Conservation (phyloP, 2,113 vertebrate species). For the Pholis gunnellus region DNA sequence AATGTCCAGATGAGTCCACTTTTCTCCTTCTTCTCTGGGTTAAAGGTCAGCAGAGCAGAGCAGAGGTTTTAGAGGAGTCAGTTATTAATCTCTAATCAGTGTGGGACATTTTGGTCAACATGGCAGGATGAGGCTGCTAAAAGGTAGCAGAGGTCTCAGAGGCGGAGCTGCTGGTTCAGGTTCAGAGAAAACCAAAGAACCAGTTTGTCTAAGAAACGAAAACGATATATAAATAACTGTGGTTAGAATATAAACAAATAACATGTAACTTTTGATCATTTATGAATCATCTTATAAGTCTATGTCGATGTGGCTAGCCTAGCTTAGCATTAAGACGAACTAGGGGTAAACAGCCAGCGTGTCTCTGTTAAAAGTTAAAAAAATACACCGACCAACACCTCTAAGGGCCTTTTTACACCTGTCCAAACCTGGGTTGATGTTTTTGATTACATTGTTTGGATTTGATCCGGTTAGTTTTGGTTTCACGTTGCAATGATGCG, state of each 20-base stretch:
- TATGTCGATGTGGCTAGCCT: too few relatives aligned
- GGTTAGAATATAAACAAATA: neutral
- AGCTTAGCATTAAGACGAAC: too few relatives aligned
- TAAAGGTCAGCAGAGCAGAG: constrained; percentile 34
- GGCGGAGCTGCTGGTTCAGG: neutral
- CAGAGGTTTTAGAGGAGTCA: neutral
- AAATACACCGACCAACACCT: too few relatives aligned
- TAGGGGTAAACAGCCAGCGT: too few relatives aligned
- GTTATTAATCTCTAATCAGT: neutral
- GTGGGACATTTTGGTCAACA: neutral
- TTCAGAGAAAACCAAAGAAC: neutral
- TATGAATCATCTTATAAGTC: too few relatives aligned
- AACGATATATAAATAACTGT: neutral
- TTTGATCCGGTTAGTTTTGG: too few relatives aligned
- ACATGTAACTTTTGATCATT: neutral
- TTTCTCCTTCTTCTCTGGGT: constrained; percentile 45
- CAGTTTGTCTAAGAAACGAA: neutral
- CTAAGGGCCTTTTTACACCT: too few relatives aligned
- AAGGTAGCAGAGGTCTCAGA: constrained; percentile 1
- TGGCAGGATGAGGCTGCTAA: neutral
- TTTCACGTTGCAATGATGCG: too few relatives aligned
- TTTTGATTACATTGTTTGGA: too few relatives aligned
- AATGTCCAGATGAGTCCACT: constrained; percentile 58
- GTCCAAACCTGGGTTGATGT: too few relatives aligned
- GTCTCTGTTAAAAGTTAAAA: neutral